Evolutionary conservation across 2,797 vertebrate genomes (phyloP).

Genomic region (Margarornis squamiger): DNA sequence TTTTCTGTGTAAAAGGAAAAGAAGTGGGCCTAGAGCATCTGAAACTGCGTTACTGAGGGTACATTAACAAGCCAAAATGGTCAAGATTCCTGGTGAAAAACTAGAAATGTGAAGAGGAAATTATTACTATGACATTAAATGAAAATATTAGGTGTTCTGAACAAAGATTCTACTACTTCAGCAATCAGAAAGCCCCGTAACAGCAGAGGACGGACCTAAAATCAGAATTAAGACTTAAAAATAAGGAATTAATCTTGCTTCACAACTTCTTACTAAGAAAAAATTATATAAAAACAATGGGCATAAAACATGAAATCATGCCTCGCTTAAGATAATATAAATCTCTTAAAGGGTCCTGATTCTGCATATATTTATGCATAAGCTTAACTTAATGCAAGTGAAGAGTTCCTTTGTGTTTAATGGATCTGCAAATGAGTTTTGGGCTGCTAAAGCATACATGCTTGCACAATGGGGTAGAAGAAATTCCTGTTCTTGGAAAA

Average conservation of each 20-base stretch:
- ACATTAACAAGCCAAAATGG: not conserved
- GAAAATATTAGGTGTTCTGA: not conserved
- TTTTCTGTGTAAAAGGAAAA: not conserved
- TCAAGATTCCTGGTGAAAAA: not conserved
- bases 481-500: slow-evolving; percentile 26
- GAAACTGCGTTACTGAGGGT: not conserved
- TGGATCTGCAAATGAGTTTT: slow-evolving; percentile 5
- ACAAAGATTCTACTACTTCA: not conserved
- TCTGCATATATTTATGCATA: not conserved
- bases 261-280: not conserved
- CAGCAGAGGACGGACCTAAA: not conserved
- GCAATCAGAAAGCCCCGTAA: not conserved
- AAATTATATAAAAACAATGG: not conserved
- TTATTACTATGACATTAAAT: not conserved
- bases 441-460: not conserved
- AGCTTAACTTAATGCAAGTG: not conserved
- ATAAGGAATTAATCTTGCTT: not conserved
- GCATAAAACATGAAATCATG: not conserved
- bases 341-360: not conserved
- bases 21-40: not conserved
- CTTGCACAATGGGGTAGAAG: not conserved
- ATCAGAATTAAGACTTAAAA: not conserved
- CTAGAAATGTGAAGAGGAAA: not conserved
- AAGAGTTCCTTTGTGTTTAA: not conserved
- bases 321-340: not conserved